These are phyloP conservation scores for Aythya baeri DNA, from an alignment of 2,113 vertebrate genomes.

Conservation along the genomic window DNA sequence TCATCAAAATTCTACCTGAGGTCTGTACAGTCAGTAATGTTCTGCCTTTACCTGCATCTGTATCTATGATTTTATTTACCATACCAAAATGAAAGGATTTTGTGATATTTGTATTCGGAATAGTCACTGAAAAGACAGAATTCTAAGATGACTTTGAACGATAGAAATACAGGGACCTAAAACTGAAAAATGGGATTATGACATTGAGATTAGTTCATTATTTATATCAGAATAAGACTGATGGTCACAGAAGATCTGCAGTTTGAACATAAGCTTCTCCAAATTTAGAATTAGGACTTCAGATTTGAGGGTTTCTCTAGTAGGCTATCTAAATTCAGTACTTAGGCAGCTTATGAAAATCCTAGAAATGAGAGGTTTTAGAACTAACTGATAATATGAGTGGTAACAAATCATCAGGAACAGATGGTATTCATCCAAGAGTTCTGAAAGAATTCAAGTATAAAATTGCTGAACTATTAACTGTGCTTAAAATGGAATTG, in stretches of 20 bases:
- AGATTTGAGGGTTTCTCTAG: not conserved
- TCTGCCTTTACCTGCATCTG: not conserved
- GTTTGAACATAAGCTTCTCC: not conserved
- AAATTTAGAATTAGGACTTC: not conserved
- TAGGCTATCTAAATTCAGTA: not conserved
- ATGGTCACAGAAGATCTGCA: not conserved
- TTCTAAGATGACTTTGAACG: not conserved
- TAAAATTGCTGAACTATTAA: slow-evolving; percentile 29
- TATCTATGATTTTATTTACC: not conserved
- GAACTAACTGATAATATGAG: not conserved
- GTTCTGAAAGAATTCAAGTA: not conserved
- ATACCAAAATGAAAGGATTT: not conserved
- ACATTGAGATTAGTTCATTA: not conserved
- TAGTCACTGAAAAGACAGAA: not conserved
- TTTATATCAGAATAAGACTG: not conserved
- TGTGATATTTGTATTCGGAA: not conserved
- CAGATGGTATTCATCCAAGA: slow-evolving; percentile 26
- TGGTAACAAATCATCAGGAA: not conserved
- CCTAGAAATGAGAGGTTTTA: not conserved
- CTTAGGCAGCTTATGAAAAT: not conserved
- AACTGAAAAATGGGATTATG: not conserved
- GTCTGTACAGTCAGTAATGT: not conserved
- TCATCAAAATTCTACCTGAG: not conserved
- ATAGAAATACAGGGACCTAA: not conserved
- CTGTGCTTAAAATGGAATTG: not conserved